Evolutionary conservation across 2,888 invertebrate genomes (phyloP).

Genomic region (Craniophora ligustri): DNA sequence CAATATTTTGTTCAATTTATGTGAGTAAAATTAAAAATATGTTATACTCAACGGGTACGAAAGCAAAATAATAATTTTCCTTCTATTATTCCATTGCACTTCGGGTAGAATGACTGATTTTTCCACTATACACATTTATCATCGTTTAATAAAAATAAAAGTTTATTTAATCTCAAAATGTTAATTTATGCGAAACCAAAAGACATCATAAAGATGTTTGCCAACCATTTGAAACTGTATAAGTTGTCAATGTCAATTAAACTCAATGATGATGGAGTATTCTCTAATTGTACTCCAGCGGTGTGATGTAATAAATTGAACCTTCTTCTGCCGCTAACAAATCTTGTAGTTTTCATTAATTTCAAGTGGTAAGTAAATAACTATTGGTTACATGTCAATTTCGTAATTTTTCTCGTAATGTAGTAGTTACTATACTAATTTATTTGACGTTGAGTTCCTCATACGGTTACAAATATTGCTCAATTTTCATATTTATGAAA

Average conservation of each 20-base stretch:
- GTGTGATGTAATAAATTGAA: slow-evolving; percentile 30
- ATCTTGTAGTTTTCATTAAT: slow-evolving; percentile 22
- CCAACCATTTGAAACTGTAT: slow-evolving; percentile 49
- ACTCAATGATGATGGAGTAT: slow-evolving; percentile 64
- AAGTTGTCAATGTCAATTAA: slow-evolving; percentile 68
- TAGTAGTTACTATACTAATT: no score
- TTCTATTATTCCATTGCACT: no score
- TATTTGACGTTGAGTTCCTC: neutral
- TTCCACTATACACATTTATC: no score
- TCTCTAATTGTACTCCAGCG: slow-evolving; percentile 45
- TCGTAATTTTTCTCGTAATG: neutral
- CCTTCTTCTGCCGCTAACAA: slow-evolving; percentile 12
- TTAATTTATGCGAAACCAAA: slow-evolving; percentile 38
- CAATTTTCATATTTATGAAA: no score
- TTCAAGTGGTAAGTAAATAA: slow-evolving; percentile 14
- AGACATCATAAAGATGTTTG: slow-evolving; percentile 44
- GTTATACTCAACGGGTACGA: no score
- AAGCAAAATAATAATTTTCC: no score
- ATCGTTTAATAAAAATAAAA: no score
- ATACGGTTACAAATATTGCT: neutral
- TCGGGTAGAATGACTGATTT: no score
- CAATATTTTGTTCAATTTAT: no score
- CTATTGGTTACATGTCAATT: slow-evolving; percentile 29
- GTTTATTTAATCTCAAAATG: slow-evolving; percentile 20
- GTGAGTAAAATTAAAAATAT: no score